Evolutionary conservation across 2,888 invertebrate species (phyloP).

Genomic region (Parascotia fuliginaria): DNA sequence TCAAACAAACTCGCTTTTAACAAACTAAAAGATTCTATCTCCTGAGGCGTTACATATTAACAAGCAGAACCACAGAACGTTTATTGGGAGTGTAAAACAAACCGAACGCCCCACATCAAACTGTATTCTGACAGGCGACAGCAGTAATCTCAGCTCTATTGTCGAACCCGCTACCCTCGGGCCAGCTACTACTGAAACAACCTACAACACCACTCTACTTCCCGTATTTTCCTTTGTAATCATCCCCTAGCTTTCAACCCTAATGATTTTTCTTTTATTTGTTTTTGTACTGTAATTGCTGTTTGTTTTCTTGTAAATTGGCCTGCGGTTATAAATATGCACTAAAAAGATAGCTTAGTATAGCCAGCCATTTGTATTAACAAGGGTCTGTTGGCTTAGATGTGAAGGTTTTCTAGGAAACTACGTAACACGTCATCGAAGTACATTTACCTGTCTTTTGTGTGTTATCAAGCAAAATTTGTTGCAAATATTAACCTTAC

Average conservation of each 20-base stretch:
- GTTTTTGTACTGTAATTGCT: conserved; percentile 83
- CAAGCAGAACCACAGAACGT: conserved; percentile 25
- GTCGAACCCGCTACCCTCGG: conserved; percentile 70
- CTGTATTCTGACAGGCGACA: conserved; percentile 65
- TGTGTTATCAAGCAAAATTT: conserved; percentile 2
- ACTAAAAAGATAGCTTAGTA: conserved; percentile 41
- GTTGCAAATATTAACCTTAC: conserved; percentile 4
- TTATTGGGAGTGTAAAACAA: conserved; percentile 48
- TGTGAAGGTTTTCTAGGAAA: conserved; percentile 5
- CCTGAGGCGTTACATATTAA: conserved; percentile 19
- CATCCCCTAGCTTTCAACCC: conserved; percentile 65
- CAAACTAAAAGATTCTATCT: conserved; percentile 11
- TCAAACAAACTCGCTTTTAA: conserved; percentile 5
- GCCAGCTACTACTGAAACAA: conserved; percentile 58
- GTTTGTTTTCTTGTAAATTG: conserved; percentile 81
- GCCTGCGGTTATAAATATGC: conserved; percentile 70
- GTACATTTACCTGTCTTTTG: neutral
- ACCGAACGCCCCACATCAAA: conserved; percentile 45
- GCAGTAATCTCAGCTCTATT: conserved; percentile 74
- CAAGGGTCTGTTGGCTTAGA: conserved; percentile 15
- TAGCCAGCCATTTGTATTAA: conserved; percentile 29
- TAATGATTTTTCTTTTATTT: conserved; percentile 83
- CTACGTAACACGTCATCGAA: conserved; percentile 2
- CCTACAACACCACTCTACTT: conserved; percentile 60
- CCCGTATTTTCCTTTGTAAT: conserved; percentile 75